phyloP scores from a whole-genome alignment of 2,888 invertebrate species.

The Oscheius onirici region DNA sequence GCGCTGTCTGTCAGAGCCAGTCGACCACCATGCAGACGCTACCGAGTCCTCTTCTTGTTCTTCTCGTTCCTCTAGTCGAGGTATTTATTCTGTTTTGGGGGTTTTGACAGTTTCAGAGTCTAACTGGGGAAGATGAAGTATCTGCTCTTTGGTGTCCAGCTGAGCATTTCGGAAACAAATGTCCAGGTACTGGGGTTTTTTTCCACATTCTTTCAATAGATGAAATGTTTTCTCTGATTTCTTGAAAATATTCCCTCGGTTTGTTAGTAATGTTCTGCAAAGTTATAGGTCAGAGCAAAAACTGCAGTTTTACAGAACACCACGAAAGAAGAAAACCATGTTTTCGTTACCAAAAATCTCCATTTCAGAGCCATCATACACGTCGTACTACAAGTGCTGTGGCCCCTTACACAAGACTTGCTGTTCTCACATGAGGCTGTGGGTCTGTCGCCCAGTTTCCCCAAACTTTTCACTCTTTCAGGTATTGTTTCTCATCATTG shows the following conservation, averaged over 20 bases:
- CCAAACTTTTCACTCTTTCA: neutral
- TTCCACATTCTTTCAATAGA: neutral
- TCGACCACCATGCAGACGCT: conserved; percentile 2
- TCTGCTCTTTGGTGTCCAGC: conserved; percentile 25
- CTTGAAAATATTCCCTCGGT: neutral
- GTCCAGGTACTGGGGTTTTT: neutral
- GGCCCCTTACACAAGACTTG: conserved; percentile 13
- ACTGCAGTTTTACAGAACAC: too few species aligned
- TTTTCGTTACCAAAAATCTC: too few species aligned
- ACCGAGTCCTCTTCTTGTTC: conserved; percentile 1
- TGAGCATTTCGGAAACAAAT: conserved; percentile 4
- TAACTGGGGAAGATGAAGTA: neutral
- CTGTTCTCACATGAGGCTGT: conserved; percentile 17
- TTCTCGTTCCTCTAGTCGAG: conserved; percentile 14
- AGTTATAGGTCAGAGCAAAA: too few species aligned
- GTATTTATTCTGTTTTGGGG: neutral
- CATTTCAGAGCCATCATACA: neutral
- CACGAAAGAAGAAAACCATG: too few species aligned
- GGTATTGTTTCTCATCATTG: conserved; percentile 20
- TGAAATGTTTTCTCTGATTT: too few species aligned
- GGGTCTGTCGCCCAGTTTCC: neutral
- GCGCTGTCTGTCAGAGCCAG: neutral
- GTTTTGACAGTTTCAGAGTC: neutral
- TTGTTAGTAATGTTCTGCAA: too few species aligned
- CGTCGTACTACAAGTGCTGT: conserved; percentile 13